Evolutionary conservation across 2,888 invertebrate species (phyloP), one percentile per base, ranked within the genome.

Genomic region (Dysmachus trigonus): DNA sequence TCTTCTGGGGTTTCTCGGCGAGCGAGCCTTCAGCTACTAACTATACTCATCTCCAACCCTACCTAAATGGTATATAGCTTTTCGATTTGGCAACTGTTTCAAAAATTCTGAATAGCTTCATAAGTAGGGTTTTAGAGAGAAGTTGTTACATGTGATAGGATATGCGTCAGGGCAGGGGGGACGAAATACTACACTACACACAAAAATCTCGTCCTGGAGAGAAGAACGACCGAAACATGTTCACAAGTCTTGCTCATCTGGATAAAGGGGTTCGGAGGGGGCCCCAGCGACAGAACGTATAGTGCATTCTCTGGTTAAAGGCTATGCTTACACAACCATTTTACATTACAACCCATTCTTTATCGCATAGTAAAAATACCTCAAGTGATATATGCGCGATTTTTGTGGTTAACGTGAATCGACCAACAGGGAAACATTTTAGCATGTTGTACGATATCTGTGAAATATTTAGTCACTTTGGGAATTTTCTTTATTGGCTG

Each of bases 71-170:
- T 76, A 38, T 38, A 76, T 76, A 38, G 76, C 18, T 76, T 76
- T 76, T 76, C 76, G 38, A 76, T 76, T 76, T 76, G 76, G 76
- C 76, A 76, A 76, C 76, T 76, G 76, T 76, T 76, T 76, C 76
- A 76, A 76, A 76, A 76, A 76, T 76, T 76, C 38, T 76, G 35
- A 76, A 76, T 76, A 76, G 76, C 76, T 38, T 76, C 76, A 76
- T 33, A 76, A 38, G 76, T 76, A 76, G 35, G 38, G 76, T 33
- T 76, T n/a, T 76, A 62, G 62, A 62, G 62, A 76, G 22, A 18
- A 76, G 76, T 38, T 76, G 38, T 76, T 35, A 76, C 76, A 22
- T 38, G 38, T 41, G 18, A 76, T 76, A 35, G 35, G 76, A 22
- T 18, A 18, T 62, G 27, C 2, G 8, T 62, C 7, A 7, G 3